Percentiles rank a stretch among this genome's conserved stretches.
Conservation (phyloP, 2,797 vertebrate species). For the Buphagus erythrorhynchus region DNA sequence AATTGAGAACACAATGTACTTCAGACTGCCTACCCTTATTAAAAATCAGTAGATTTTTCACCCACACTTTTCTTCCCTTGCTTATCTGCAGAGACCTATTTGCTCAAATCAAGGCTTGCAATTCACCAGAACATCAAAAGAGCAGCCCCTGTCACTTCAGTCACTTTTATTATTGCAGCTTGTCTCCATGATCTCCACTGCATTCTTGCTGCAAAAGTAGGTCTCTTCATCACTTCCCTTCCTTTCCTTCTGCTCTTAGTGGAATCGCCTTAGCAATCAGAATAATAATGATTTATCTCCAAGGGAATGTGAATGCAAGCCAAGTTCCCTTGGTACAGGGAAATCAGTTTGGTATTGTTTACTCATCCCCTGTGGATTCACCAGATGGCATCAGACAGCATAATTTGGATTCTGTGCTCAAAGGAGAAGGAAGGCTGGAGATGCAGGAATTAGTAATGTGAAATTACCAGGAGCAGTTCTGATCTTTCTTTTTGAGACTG, state of each 20-base stretch:
- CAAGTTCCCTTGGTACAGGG: slow-evolving; percentile 42
- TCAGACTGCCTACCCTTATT: not conserved
- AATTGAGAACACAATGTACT: not conserved
- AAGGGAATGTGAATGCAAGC: slow-evolving; percentile 57
- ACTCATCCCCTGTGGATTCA: slow-evolving; percentile 59
- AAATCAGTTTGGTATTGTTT: slow-evolving; percentile 62
- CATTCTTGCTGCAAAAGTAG: not conserved
- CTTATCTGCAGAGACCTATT: slow-evolving; percentile 20
- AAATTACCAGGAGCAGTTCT: not conserved
- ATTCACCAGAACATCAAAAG: slow-evolving; percentile 37
- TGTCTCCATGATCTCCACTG: not conserved
- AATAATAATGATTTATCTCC: slow-evolving; percentile 42
- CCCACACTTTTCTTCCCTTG: not conserved
- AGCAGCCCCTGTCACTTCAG: not conserved
- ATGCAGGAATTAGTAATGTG: not conserved
- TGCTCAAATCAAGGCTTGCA: slow-evolving; percentile 7
- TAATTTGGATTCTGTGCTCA: slow-evolving; percentile 26
- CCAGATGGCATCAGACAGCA: slow-evolving; percentile 67
- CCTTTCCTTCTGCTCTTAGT: slow-evolving; percentile 3
- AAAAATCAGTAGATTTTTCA: slow-evolving; percentile 23
- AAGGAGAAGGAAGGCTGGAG: not conserved
- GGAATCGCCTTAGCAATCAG: slow-evolving; percentile 27
- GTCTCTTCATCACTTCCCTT: not conserved
- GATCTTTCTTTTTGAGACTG: not conserved
- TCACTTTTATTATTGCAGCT: not conserved